Conservation (phyloP, 2,113 vertebrate species). For the Strigops habroptila region DNA sequence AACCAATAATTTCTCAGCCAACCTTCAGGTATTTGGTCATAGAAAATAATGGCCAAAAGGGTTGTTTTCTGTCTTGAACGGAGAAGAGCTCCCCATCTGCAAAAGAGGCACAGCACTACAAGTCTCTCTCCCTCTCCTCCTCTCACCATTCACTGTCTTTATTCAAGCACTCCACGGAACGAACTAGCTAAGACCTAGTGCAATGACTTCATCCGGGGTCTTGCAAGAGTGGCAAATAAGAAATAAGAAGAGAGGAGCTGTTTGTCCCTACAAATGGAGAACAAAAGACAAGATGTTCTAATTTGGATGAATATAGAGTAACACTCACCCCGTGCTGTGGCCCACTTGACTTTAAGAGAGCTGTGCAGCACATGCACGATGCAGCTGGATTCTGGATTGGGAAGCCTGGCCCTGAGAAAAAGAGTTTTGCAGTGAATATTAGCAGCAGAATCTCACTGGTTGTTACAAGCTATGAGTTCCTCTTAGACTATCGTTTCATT, state of each 20-base stretch:
- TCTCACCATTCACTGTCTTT: background rate
- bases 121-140: background rate
- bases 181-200: background rate
- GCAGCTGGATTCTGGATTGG: background rate
- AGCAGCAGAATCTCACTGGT: background rate
- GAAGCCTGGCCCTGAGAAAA: background rate
- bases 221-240: background rate
- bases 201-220: background rate
- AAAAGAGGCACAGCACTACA: background rate
- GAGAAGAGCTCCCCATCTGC: background rate
- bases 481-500: background rate
- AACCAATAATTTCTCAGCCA: background rate
- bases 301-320: background rate
- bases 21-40: background rate
- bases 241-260: background rate
- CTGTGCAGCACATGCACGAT: background rate
- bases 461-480: slow-evolving; percentile 24
- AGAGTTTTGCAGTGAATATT: background rate
- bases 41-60: background rate
- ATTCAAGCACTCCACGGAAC: background rate
- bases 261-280: background rate
- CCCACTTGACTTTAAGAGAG: background rate
- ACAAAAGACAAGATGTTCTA: background rate
- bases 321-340: background rate
- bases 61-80: background rate